Base-by-base conservation (phyloP, 1,140 invertebrate genomes). In the Aphidius gifuensis region DNA sequence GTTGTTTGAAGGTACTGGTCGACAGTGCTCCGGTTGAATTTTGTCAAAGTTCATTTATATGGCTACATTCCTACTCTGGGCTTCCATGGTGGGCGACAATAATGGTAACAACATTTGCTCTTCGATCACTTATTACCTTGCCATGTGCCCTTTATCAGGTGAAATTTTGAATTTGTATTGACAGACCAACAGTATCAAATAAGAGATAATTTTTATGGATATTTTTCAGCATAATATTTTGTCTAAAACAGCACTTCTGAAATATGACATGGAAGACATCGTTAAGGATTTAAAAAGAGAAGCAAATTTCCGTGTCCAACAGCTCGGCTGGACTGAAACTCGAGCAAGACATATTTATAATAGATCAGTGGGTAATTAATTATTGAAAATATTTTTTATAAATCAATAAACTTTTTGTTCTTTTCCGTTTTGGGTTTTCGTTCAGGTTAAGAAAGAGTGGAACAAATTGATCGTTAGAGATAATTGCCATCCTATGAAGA, bases 401-500 rank as follows among this genome's bases (percentile, higher is more conserved):
- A 39, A 32, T 32, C 6, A 59, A 48, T 60, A 9, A 39, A 4
- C 5, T 44, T 62, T 42, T 60, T 53, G 45, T 45, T 32, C 46
- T 42, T 40, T 58, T 65, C 64, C 62, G 47, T 16, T 43, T 58
- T 62, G 59, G 57, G 48, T 66, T 66, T 68, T 32, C 23, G 4
- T 67, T 66, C 69, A 91, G 86, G 70, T 92, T 39, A 88, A 86
- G 66, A 88, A 89, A 66, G 85, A 92, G 72, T 90, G 89, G 85
- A 84, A 84, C 58, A 83, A 86, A 32, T 77, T 94, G 51, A 85
- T 95, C 59, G 80, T 89, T 6, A 82, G 88, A 67, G 89, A 96
- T 51, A 96, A 96, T 76, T 96, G 93, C 72, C 94, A 96, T 83
- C 93, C 93, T n/a, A 81, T 89, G 51, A 95, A 96, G 83, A 84